phyloP scores from a whole-genome alignment of 2,888 invertebrate genomes.

The Malachius bipustulatus region DNA sequence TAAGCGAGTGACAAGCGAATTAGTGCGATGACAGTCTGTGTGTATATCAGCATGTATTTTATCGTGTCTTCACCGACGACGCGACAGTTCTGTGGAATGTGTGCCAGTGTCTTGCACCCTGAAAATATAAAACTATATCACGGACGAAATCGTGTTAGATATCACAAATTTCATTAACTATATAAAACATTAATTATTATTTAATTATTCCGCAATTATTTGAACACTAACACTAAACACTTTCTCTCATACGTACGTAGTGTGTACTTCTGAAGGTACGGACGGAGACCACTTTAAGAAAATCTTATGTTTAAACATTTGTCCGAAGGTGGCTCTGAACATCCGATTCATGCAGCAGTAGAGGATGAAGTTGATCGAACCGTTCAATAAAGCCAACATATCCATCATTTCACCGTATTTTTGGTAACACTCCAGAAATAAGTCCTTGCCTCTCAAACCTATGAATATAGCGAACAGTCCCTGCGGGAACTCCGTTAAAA shows the following conservation, averaged over 20 bases:
- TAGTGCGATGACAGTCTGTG: too few relatives aligned
- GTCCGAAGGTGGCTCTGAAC: slow-evolving; percentile 70
- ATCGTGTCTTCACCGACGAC: too few relatives aligned
- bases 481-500: slow-evolving; percentile 78
- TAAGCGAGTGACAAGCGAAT: too few relatives aligned
- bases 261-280: slow-evolving; percentile 50
- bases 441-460: slow-evolving; percentile 52
- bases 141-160: background rate
- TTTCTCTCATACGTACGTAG: slow-evolving; percentile 46
- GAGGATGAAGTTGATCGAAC: slow-evolving; percentile 85
- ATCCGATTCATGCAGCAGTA: slow-evolving; percentile 92
- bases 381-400: slow-evolving; percentile 78
- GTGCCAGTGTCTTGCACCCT: background rate
- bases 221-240: slow-evolving; percentile 11
- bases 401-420: slow-evolving; percentile 81
- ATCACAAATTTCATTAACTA: background rate
- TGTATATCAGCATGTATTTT: too few relatives aligned
- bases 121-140: background rate
- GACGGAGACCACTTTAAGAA: slow-evolving; percentile 47
- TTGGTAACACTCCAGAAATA: slow-evolving; percentile 70
- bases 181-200: background rate
- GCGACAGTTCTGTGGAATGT: background rate
- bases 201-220: too few relatives aligned
- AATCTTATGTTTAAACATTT: slow-evolving; percentile 55
- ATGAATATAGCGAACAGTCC: slow-evolving; percentile 48